phyloP scores from a whole-genome alignment of 2,888 invertebrate genomes.

The Norana najaformis region DNA sequence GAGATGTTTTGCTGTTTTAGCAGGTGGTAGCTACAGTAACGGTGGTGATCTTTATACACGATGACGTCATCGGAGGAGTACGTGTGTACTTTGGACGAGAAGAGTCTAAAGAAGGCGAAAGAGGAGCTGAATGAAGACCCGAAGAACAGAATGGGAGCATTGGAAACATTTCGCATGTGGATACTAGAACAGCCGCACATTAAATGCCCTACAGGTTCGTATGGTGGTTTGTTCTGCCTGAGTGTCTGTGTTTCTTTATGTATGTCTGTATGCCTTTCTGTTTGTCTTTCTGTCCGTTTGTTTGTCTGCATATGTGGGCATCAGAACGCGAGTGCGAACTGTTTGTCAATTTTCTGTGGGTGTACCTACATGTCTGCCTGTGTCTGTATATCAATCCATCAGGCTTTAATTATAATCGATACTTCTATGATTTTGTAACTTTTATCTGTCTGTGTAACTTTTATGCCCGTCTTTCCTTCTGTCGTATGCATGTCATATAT shows the following conservation, averaged over 20 bases:
- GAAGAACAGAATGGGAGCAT: conserved; percentile 44
- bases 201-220: conserved; percentile 44
- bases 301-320: no score
- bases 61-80: conserved; percentile 32
- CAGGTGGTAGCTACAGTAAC: background rate
- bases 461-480: no score
- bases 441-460: no score
- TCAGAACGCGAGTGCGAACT: no score
- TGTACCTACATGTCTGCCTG: no score
- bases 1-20: background rate
- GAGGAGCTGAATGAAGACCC: conserved; percentile 48
- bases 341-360: no score
- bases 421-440: background rate
- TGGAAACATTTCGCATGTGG: conserved; percentile 45
- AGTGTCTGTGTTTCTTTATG: background rate
- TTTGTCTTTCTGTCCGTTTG: background rate
- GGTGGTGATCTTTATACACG: background rate
- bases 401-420: no score
- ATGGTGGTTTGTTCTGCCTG: no score
- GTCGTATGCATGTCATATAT: background rate
- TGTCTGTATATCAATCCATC: no score
- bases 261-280: background rate
- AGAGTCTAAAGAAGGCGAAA: conserved; percentile 44
- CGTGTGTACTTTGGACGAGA: conserved; percentile 43
- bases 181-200: conserved; percentile 44